Base-by-base conservation (phyloP, 1,140 invertebrate species). In the Trichonephila clavata region DNA sequence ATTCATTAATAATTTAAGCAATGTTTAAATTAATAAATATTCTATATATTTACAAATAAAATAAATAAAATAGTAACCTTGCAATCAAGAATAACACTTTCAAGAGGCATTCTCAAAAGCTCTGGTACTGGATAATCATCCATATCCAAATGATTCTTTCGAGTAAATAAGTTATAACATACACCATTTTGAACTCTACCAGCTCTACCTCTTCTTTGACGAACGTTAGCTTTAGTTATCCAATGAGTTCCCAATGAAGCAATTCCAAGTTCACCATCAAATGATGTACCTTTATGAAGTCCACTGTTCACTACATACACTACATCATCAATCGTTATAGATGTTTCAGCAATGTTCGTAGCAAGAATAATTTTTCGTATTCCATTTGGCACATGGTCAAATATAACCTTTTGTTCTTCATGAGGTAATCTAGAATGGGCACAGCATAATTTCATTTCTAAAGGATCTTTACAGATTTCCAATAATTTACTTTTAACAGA, bases 341-440 rank as follows among this genome's bases (percentile, higher is more conserved):
- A 99, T 95, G 98, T 99, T 96, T 99, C 99, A 0, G 99, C 98
- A 94, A 99, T 99, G 96, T 99, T 99, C 18, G 99, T 99, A 0
- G 98, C 97, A 2, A 99, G 96, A 95, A 99, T 99, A 94, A 99
- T 97, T 95, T 99, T 99, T 81, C 98, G 96, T 61, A 96, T 95
- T 0, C 97, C 96, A 0, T 94, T 71, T 24, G 96, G 96, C 2
- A 97, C 95, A 18, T 95, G 95, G 7, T 96, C 94, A 95, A 98
- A 98, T 39, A 97, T 97, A 77, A 96, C 96, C n/a, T 96, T 96
- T 95, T 98, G 98, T 94, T 98, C 97, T n/a, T 96, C 95, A 90
- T 95, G 96, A 1, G 97, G 96, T 71, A 98, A 96, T 71, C 97
- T 97, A 0, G 97, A 98, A 95, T 98, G 98, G 21, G 98, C 63